Evolutionary conservation across 1,140 invertebrate genomes (phyloP).

Genomic region (Scylla paramamosain): DNA sequence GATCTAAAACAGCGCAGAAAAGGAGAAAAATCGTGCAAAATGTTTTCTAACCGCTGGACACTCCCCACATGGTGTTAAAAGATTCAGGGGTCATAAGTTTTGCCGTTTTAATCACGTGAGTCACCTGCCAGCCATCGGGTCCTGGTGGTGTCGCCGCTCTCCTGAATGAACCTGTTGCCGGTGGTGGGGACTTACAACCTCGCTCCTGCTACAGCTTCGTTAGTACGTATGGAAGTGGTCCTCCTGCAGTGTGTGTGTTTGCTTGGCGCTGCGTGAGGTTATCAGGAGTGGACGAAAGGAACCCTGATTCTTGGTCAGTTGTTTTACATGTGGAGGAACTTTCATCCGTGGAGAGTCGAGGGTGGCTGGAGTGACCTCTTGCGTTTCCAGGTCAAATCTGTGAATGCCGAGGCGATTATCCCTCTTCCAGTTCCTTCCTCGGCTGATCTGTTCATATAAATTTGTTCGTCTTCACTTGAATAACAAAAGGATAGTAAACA

Average conservation of each 20-base stretch:
- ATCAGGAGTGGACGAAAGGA: slow-evolving; percentile 38
- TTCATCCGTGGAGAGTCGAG: slow-evolving; percentile 51
- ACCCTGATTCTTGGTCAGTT: slow-evolving; percentile 48
- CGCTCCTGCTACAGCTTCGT: background rate
- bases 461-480: slow-evolving; percentile 19
- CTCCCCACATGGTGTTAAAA: background rate
- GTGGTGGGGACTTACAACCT: background rate
- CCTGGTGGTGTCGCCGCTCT: background rate
- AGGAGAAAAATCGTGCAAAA: background rate
- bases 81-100: background rate
- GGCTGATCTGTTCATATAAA: background rate
- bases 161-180: background rate
- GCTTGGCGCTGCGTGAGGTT: background rate
- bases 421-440: background rate
- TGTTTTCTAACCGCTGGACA: background rate
- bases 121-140: background rate
- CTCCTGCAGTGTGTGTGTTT: background rate
- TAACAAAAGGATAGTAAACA: background rate
- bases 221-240: background rate
- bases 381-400: slow-evolving; percentile 66
- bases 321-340: slow-evolving; percentile 58
- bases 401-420: slow-evolving; percentile 40
- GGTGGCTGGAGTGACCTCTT: slow-evolving; percentile 56
- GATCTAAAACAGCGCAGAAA: background rate
- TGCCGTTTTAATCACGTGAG: background rate